Evolutionary conservation across 2,797 vertebrate species (phyloP).

Genomic region (Tragelaphus oryx): DNA sequence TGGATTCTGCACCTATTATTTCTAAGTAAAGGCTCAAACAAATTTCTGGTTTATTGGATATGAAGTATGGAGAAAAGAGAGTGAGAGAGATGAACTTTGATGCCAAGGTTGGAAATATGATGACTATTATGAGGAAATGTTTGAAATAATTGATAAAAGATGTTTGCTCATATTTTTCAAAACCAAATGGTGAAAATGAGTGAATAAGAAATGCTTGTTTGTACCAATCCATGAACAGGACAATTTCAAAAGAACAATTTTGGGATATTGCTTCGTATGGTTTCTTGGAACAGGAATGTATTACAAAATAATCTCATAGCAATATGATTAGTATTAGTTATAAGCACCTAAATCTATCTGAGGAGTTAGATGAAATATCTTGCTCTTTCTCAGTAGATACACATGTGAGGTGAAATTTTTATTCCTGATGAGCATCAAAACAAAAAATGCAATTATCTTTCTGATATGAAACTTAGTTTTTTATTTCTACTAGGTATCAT

Average conservation of each 20-base stretch:
- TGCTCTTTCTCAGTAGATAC: not conserved
- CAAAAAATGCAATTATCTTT: not conserved
- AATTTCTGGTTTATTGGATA: not conserved
- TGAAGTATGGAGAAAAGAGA: not conserved
- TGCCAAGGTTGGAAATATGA: not conserved
- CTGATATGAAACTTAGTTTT: not conserved
- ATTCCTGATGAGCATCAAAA: not conserved
- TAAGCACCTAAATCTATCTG: not conserved
- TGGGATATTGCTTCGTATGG: not conserved
- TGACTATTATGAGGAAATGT: not conserved
- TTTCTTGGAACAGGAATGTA: constrained; percentile 30
- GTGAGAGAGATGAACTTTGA: not conserved
- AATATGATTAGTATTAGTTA: not conserved
- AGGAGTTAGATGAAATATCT: not conserved
- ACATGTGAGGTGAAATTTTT: not conserved
- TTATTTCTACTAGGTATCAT: not conserved
- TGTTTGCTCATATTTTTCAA: constrained; percentile 9
- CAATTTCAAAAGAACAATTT: constrained; percentile 19
- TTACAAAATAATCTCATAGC: constrained; percentile 19
- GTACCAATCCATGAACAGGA: not conserved
- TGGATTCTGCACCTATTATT: not conserved
- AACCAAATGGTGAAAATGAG: constrained; percentile 25
- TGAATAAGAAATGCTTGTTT: constrained; percentile 36
- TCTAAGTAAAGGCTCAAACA: not conserved
- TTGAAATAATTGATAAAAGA: constrained; percentile 35